Conservation (phyloP, 2,888 invertebrate genomes). For the Meiosimyza decipiens region DNA sequence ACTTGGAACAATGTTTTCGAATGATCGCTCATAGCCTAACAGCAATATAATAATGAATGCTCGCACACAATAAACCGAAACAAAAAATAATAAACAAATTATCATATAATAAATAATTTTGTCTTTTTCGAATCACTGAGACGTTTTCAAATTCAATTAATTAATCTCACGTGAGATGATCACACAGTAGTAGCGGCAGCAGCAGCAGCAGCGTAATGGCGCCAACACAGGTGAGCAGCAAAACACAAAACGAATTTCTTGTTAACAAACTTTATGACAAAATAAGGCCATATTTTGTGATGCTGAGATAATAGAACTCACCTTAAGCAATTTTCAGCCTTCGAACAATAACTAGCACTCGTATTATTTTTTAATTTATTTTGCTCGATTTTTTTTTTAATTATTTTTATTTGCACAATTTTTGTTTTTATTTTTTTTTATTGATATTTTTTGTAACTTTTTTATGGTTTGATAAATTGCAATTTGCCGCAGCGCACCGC, state of each 20-base stretch:
- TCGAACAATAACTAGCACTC: too few species aligned
- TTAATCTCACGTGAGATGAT: slow-evolving; percentile 4
- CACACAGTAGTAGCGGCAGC: neutral
- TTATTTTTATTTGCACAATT: neutral
- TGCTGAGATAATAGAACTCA: too few species aligned
- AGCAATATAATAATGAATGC: too few species aligned
- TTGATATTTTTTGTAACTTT: slow-evolving; percentile 2
- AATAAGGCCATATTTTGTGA: too few species aligned
- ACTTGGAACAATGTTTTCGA: neutral
- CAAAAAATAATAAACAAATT: slow-evolving; percentile 5
- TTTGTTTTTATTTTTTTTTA: slow-evolving; percentile 25
- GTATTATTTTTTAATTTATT: too few species aligned
- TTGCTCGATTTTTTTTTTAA: neutral
- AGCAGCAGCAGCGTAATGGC: neutral
- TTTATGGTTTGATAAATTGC: neutral
- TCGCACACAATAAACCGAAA: neutral
- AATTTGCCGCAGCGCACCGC: slow-evolving; percentile 34
- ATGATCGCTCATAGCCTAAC: too few species aligned
- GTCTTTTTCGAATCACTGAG: neutral
- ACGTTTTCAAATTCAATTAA: too few species aligned
- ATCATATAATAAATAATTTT: neutral
- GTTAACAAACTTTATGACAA: neutral
- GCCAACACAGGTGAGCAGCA: neutral
- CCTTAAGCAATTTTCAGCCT: too few species aligned
- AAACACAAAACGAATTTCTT: neutral